Evolutionary conservation across 2,797 vertebrate species (phyloP).

Genomic region (Myoxocephalus aenaeus): DNA sequence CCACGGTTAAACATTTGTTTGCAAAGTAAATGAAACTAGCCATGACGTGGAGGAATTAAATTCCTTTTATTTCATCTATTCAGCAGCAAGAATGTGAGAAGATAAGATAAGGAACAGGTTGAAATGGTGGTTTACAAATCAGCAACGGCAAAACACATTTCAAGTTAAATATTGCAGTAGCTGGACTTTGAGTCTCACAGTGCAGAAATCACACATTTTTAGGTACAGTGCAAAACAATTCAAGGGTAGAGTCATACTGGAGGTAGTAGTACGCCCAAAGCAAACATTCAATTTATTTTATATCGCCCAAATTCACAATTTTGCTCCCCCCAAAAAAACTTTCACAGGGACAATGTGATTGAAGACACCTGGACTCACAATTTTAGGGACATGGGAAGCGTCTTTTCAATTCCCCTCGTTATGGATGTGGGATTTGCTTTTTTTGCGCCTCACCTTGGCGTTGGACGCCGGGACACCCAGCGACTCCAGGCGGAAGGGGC

Average conservation of each 20-base stretch:
- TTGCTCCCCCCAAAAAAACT: no score
- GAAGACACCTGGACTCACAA: neutral
- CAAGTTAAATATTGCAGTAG: neutral
- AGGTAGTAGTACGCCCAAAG: slow-evolving; percentile 32
- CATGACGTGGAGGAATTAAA: neutral
- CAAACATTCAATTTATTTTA: neutral
- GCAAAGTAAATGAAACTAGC: neutral
- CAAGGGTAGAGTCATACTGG: neutral
- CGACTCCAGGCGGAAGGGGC: slow-evolving; percentile 90
- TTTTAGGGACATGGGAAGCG: neutral
- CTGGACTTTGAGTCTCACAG: slow-evolving; percentile 10
- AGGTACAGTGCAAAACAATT: slow-evolving; percentile 6
- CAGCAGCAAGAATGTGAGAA: slow-evolving; percentile 23
- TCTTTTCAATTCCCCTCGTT: slow-evolving; percentile 67
- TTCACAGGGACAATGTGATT: no score
- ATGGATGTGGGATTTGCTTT: slow-evolving; percentile 79
- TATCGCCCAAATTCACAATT: no score
- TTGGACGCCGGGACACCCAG: slow-evolving; percentile 72
- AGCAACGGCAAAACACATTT: neutral
- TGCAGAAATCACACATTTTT: neutral
- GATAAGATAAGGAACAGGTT: neutral
- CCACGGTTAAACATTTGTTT: neutral
- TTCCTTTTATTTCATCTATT: slow-evolving; percentile 24
- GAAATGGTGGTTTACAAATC: slow-evolving; percentile 14
- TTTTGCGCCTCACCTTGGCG: slow-evolving; percentile 85